A percentile compares a stretch with the other conserved stretches of the same genome.
Conservation (phyloP, 2,888 invertebrate species). For the Xylocampa areola region DNA sequence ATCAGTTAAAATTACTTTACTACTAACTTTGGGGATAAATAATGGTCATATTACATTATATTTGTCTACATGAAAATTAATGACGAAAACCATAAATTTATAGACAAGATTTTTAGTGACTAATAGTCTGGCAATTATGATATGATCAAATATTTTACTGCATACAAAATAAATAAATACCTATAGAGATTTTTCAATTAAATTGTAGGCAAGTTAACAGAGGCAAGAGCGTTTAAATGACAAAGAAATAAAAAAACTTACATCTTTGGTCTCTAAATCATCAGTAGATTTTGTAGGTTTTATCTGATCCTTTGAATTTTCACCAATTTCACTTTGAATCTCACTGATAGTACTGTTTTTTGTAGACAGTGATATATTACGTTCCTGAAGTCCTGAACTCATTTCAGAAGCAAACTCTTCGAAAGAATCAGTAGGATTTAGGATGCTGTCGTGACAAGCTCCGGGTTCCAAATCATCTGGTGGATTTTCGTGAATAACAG, state of each 20-base stretch:
- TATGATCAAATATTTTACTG: too few relatives aligned
- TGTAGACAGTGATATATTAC: conserved; percentile 80
- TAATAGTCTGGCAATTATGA: neutral
- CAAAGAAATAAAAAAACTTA: conserved; percentile 60
- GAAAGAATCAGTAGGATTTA: conserved; percentile 92
- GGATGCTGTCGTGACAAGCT: conserved; percentile 90
- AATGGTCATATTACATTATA: too few relatives aligned
- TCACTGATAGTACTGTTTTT: conserved; percentile 90
- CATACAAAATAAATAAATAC: neutral
- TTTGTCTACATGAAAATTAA: too few relatives aligned
- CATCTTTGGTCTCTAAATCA: conserved; percentile 81
- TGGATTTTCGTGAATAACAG: conserved; percentile 63
- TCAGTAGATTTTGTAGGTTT: conserved; percentile 79
- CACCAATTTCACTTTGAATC: conserved; percentile 89
- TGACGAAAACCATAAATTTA: too few relatives aligned
- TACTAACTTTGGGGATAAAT: too few relatives aligned
- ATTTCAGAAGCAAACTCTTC: conserved; percentile 92
- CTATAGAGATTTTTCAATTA: neutral
- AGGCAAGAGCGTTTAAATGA: conserved; percentile 2
- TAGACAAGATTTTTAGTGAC: too few relatives aligned
- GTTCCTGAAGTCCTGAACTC: conserved; percentile 91
- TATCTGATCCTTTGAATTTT: conserved; percentile 72
- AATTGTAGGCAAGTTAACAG: neutral
- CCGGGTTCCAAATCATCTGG: conserved; percentile 81
- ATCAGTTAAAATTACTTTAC: too few relatives aligned